Percentiles rank a stretch among this genome's conserved stretches.
Conservation (phyloP, 2,888 invertebrate species). For the Pollenia labialis region DNA sequence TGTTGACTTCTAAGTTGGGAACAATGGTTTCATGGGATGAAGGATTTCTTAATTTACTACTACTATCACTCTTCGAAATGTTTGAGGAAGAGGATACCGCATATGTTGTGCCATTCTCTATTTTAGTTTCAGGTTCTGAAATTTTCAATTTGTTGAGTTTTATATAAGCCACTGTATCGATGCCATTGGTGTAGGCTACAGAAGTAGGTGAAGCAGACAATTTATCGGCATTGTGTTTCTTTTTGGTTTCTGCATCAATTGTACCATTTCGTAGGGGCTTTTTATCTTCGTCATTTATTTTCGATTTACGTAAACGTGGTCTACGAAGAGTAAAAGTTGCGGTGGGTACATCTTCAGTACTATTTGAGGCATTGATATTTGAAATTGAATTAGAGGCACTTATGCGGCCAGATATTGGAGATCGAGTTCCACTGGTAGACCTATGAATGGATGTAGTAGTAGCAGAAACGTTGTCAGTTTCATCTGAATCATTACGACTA, state of each 20-base stretch:
- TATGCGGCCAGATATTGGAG: constrained; percentile 45
- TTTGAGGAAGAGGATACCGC: constrained; percentile 26
- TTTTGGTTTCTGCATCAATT: constrained; percentile 43
- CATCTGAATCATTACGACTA: constrained; percentile 74
- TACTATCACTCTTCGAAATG: constrained; percentile 59
- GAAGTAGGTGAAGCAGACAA: neutral
- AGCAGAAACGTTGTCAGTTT: constrained; percentile 60
- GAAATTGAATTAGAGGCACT: constrained; percentile 66
- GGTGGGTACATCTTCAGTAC: constrained; percentile 80
- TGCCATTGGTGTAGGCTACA: constrained; percentile 55
- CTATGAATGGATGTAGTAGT: constrained; percentile 43
- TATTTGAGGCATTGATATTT: constrained; percentile 76
- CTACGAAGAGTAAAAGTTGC: constrained; percentile 80
- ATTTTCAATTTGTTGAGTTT: constrained; percentile 65
- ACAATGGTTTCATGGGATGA: constrained; percentile 61
- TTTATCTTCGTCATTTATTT: constrained; percentile 68
- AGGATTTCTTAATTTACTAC: constrained; percentile 62
- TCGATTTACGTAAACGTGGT: constrained; percentile 74
- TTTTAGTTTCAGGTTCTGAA: constrained; percentile 43
- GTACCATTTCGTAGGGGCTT: constrained; percentile 68
- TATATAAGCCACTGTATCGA: constrained; percentile 62
- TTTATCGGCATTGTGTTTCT: constrained; percentile 33
- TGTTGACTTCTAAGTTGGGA: constrained; percentile 59
- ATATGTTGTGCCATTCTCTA: constrained; percentile 32
- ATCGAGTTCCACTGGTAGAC: constrained; percentile 54